Percentiles rank a stretch among this genome's conserved stretches.
Evolutionary conservation across 1,140 invertebrate species (phyloP).

Genomic region (Pentalonia nigronervosa): DNA sequence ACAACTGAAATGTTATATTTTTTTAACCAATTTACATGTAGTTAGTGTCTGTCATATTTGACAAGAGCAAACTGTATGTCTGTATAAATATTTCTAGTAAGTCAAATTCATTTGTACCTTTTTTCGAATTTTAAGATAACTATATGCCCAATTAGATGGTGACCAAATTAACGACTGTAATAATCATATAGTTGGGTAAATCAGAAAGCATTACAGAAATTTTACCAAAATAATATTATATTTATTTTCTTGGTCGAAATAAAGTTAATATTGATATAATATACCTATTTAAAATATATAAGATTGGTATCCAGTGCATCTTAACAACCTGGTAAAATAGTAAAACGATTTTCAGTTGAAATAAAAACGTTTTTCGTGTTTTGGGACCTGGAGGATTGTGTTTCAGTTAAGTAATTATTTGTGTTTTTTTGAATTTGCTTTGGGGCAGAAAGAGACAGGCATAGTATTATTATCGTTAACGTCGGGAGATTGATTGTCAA

Average conservation of each 20-base stretch:
- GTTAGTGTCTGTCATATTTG: neutral
- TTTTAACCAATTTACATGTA: neutral
- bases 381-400: neutral
- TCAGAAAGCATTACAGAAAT: neutral
- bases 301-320: neutral
- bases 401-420: neutral
- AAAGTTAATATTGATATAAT: neutral
- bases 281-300: neutral
- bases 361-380: constrained; percentile 18
- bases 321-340: neutral
- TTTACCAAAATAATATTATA: neutral
- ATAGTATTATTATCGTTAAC: neutral
- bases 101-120: neutral
- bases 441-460: neutral
- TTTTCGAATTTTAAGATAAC: neutral
- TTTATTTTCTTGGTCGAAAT: neutral
- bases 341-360: neutral
- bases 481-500: neutral
- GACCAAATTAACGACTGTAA: neutral
- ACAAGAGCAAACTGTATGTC: neutral
- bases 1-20: neutral
- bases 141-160: neutral
- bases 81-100: neutral
- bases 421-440: neutral
- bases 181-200: neutral